These are phyloP conservation scores for Bucorvus abyssinicus DNA, from an alignment of 2,797 vertebrate species.

Conservation along the genomic window DNA sequence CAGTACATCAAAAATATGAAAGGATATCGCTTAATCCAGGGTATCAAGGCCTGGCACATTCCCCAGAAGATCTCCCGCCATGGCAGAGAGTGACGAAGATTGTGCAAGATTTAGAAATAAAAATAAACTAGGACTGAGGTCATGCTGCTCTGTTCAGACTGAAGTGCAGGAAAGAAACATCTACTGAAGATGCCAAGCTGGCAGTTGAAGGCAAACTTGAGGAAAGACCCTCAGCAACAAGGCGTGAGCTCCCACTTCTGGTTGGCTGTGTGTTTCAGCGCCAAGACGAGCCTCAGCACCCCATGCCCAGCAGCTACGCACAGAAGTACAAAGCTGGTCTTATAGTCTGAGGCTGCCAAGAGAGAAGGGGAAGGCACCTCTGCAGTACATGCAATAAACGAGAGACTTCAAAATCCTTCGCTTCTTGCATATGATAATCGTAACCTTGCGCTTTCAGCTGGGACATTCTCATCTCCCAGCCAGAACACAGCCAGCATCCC, in stretches of 20 bases:
- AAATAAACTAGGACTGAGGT: not conserved
- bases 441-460: not conserved
- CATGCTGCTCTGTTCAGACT: not conserved
- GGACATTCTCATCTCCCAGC: not conserved
- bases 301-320: not conserved
- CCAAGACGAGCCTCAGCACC: not conserved
- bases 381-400: not conserved
- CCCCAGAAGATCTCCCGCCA: not conserved
- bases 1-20: not conserved
- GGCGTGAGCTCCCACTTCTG: conserved; percentile 30
- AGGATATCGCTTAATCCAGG: not conserved
- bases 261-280: not conserved
- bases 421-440: not conserved
- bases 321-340: no score
- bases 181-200: not conserved
- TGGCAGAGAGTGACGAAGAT: not conserved
- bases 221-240: not conserved
- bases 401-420: not conserved
- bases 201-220: not conserved
- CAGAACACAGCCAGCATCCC: not conserved
- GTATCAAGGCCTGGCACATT: not conserved
- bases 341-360: no score
- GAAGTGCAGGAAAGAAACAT: not conserved
- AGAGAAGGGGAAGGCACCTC: not conserved
- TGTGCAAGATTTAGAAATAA: not conserved